Evolutionary conservation across 1,140 invertebrate species (phyloP).

Genomic region (Drosophila varians): DNA sequence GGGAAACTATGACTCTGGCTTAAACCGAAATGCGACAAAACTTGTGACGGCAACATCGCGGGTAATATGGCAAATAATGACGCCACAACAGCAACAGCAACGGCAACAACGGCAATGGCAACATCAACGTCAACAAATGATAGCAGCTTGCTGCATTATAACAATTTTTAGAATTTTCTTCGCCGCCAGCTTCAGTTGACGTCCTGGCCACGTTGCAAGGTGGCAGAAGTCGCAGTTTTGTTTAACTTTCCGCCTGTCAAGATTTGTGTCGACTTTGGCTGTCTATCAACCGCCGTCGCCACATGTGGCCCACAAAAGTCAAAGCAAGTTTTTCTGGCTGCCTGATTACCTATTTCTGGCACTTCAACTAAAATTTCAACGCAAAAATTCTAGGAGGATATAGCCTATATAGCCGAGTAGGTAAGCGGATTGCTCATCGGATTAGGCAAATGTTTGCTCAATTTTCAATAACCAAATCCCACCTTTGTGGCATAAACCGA

Average conservation of each 20-base stretch:
- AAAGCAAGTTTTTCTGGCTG: neutral
- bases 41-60: conserved; percentile 67
- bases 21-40: conserved; percentile 81
- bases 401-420: too few species aligned
- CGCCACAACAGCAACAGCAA: conserved; percentile 47
- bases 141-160: conserved; percentile 66
- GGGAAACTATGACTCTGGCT: too few species aligned
- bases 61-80: conserved; percentile 72
- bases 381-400: too few species aligned
- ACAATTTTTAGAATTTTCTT: conserved; percentile 36
- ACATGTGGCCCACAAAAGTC: conserved; percentile 14
- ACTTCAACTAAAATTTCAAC: too few species aligned
- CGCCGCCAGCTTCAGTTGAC: conserved; percentile 20
- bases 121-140: conserved; percentile 39
- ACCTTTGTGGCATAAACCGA: conserved; percentile 12
- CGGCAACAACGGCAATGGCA: neutral
- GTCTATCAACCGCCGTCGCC: conserved; percentile 1
- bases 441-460: conserved; percentile 4
- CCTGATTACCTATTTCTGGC: too few species aligned
- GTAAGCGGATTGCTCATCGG: too few species aligned
- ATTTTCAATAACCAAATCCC: conserved; percentile 15
- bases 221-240: conserved; percentile 47
- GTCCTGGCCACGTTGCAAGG: conserved; percentile 22
- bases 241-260: conserved; percentile 64
- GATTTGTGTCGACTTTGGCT: conserved; percentile 58